Evolutionary conservation across 2,888 invertebrate species (phyloP).

Genomic region (Agriopis marginaria): DNA sequence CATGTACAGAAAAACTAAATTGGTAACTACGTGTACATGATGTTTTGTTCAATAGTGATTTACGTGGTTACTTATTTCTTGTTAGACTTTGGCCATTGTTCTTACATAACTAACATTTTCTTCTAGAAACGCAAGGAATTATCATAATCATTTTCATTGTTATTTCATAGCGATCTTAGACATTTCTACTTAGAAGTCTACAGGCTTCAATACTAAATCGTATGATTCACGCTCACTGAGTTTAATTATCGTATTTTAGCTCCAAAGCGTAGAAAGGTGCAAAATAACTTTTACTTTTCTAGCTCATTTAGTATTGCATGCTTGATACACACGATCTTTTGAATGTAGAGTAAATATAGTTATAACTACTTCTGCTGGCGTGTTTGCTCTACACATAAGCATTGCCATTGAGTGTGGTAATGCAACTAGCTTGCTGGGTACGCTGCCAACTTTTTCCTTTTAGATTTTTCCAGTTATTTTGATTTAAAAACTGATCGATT

Average conservation of each 20-base stretch:
- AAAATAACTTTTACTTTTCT: constrained; percentile 26
- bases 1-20: neutral
- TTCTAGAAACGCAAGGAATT: neutral
- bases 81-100: constrained; percentile 7
- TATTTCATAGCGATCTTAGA: neutral
- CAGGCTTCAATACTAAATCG: constrained; percentile 4
- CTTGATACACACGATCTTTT: neutral
- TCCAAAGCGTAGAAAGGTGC: constrained; percentile 26
- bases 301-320: constrained; percentile 1
- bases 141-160: constrained; percentile 2
- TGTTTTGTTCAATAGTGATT: constrained; percentile 6
- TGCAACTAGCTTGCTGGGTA: too few relatives aligned
- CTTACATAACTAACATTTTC: constrained; percentile 9
- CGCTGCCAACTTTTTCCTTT: too few relatives aligned
- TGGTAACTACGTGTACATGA: neutral
- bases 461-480: too few relatives aligned
- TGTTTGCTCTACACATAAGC: too few relatives aligned
- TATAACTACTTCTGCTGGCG: too few relatives aligned
- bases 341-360: neutral
- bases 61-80: neutral
- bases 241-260: constrained; percentile 30
- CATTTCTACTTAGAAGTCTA: neutral
- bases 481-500: too few relatives aligned
- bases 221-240: constrained; percentile 28
- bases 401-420: too few relatives aligned